Evolutionary conservation across 2,113 vertebrate genomes (phyloP).

Genomic region (Xiphophorus hellerii): DNA sequence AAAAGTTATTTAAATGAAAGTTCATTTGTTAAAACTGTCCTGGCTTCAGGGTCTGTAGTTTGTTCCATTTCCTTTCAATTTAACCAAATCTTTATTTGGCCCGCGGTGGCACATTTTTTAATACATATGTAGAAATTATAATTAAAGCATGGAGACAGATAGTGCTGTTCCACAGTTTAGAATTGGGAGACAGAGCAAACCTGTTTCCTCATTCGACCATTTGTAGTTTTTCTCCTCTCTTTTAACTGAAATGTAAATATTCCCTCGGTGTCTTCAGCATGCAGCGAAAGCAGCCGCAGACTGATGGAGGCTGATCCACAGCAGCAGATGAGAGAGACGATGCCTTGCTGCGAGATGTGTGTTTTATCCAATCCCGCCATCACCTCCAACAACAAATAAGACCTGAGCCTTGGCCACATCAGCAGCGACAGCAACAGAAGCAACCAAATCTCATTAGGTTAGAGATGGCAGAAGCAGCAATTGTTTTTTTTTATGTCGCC

Average conservation of each 20-base stretch:
- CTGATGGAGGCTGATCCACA: constrained; percentile 51
- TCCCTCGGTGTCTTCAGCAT: constrained; percentile 5
- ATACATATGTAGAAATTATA: not conserved
- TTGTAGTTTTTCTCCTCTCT: not conserved
- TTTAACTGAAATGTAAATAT: constrained; percentile 18
- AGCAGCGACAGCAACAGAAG: constrained; percentile 39
- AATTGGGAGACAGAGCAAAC: not conserved
- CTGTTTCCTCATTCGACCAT: not conserved
- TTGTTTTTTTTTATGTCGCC: constrained; percentile 60
- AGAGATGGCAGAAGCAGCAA: constrained; percentile 60
- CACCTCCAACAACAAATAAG: constrained; percentile 70
- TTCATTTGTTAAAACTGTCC: not conserved
- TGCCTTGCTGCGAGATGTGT: constrained; percentile 34
- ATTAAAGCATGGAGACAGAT: not conserved
- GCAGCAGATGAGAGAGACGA: constrained; percentile 52
- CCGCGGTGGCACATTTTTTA: not conserved
- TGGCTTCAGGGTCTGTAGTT: not conserved
- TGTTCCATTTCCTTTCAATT: not conserved
- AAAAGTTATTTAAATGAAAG: not conserved
- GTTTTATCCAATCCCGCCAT: constrained; percentile 63
- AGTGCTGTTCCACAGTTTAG: not conserved
- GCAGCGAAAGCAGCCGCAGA: constrained; percentile 15
- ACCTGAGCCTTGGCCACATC: constrained; percentile 57
- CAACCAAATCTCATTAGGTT: constrained; percentile 75
- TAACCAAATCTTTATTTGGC: not conserved